A percentile compares a stretch with the other conserved stretches of the same genome.
phyloP scores from a whole-genome alignment of 1,140 invertebrate genomes.

The Atta colombica region DNA sequence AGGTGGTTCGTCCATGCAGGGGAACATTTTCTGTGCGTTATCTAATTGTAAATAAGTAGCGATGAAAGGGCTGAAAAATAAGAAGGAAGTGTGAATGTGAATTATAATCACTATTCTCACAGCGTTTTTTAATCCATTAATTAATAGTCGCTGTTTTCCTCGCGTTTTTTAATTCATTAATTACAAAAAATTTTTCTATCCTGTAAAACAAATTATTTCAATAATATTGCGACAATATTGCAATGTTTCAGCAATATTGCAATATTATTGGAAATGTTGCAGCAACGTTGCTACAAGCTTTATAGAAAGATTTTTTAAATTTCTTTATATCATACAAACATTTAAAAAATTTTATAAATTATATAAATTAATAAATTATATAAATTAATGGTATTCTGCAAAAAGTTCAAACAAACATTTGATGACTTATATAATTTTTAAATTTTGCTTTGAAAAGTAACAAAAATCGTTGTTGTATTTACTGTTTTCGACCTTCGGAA shows the following conservation, averaged over 20 bases:
- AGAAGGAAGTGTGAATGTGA: background rate
- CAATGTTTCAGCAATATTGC: too few relatives aligned
- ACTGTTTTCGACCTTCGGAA: conserved; percentile 85
- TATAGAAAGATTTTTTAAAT: background rate
- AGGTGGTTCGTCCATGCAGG: conserved; percentile 96
- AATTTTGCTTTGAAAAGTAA: background rate
- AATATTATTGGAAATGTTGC: too few relatives aligned
- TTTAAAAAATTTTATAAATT: background rate
- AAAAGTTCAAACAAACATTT: background rate
- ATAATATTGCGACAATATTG: too few relatives aligned
- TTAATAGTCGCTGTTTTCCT: background rate
- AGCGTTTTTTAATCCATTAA: background rate
- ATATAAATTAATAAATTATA: too few relatives aligned
- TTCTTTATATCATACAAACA: background rate
- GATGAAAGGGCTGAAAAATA: conserved; percentile 87
- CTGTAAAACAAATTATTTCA: too few relatives aligned
- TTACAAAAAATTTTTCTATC: background rate
- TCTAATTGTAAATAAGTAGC: conserved; percentile 93
- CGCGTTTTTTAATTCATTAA: background rate
- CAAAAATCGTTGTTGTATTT: conserved; percentile 67
- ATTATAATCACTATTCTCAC: background rate
- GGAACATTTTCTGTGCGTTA: conserved; percentile 94
- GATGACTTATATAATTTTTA: background rate
- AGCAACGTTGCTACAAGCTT: too few relatives aligned
- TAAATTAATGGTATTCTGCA: background rate